phyloP scores from a whole-genome alignment of 2,113 vertebrate genomes.

The Neomonachus schauinslandi region DNA sequence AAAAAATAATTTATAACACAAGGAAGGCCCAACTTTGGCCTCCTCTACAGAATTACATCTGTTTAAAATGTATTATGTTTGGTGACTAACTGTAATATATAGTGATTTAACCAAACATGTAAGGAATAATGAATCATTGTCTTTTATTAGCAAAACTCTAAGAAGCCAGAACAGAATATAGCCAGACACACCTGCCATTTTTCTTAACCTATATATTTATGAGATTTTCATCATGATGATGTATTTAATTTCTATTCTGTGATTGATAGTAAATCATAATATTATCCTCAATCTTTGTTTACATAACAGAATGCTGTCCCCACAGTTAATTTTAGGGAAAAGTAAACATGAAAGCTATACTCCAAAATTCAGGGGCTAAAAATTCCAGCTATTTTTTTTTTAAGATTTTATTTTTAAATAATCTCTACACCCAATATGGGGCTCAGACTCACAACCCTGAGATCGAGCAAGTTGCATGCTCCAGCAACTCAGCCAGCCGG shows the following conservation, averaged over 20 bases:
- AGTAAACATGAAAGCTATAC: neutral
- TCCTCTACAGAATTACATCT: neutral
- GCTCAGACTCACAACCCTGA: neutral
- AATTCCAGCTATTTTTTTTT: neutral
- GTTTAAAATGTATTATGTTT: constrained; percentile 53
- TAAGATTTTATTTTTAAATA: neutral
- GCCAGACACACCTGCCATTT: neutral
- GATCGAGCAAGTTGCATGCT: neutral
- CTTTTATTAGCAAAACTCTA: neutral
- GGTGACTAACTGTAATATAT: constrained; percentile 50
- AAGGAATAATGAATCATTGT: neutral
- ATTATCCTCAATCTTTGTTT: neutral
- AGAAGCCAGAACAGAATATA: neutral
- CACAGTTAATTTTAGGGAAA: neutral
- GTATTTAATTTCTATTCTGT: neutral
- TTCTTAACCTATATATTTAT: neutral
- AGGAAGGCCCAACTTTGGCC: constrained; percentile 44
- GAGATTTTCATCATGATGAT: neutral
- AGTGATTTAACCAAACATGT: constrained; percentile 32
- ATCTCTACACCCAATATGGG: neutral
- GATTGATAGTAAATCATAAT: neutral
- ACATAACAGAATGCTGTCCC: neutral
- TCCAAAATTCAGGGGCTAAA: neutral
- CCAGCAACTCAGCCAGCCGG: neutral
- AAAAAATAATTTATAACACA: constrained; percentile 55